phyloP scores from a whole-genome alignment of 2,797 vertebrate species.

The Cryptoprocta ferox region DNA sequence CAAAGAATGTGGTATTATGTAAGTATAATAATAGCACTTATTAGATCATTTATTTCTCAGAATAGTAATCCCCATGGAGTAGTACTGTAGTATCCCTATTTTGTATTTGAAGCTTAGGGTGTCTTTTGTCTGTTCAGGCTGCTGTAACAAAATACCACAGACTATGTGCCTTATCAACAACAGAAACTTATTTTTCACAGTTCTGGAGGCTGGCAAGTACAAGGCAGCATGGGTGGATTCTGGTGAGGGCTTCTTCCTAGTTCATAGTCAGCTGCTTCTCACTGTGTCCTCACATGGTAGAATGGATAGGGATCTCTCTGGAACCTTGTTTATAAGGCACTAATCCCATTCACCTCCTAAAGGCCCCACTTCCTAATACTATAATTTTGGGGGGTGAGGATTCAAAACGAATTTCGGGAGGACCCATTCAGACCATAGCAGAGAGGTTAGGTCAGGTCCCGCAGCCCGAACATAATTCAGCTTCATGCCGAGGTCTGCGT shows the following conservation, averaged over 20 bases:
- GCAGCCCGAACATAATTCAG: background rate
- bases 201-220: background rate
- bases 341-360: background rate
- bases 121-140: background rate
- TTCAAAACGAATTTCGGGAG: background rate
- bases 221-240: background rate
- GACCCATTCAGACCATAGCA: background rate
- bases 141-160: background rate
- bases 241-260: background rate
- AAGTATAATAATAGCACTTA: background rate
- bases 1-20: background rate
- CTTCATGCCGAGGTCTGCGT: background rate
- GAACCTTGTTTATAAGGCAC: background rate
- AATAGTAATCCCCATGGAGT: background rate
- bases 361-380: background rate
- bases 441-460: background rate
- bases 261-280: background rate
- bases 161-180: background rate
- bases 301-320: background rate
- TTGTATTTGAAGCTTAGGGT: background rate
- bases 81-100: background rate
- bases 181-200: background rate
- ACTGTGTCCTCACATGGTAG: background rate
- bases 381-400: background rate
- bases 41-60: conserved; percentile 1